Evolutionary conservation across 2,888 invertebrate genomes (phyloP), one percentile per base, ranked within the genome.

Genomic region (Chrysomela aeneicollis): DNA sequence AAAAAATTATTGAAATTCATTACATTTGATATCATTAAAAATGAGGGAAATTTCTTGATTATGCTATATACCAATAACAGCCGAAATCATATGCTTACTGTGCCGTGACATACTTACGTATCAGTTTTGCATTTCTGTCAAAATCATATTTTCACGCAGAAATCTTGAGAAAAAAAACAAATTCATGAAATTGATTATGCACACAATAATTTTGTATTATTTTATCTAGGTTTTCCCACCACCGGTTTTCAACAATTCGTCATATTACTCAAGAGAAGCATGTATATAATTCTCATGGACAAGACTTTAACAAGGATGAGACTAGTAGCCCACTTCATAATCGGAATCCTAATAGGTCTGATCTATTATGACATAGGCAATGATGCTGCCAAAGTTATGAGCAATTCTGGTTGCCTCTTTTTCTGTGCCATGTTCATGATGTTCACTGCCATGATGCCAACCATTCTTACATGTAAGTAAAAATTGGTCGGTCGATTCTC

Each of bases 371-470:
- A 94, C 76, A 95, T 95, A 73, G 97, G 97, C 4, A 90, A 93
- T 74, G 95, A 97, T 78, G 97, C 96, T 17, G 92, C 92, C 58
- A 95, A 97, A 84, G 95, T 95, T 21, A 93, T 92, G 87, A 97
- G 95, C 83, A 98, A 98, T 79, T 92, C 95, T 21, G 97, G 97
- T 50, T 97, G 95, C 83, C 89, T 98, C 74, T 98, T 98, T 86
- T 97, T 98, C 84, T 95, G 95, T 71, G 92, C 95, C 73, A 90
- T 98, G 84, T 98, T 98, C 83, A 92, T 97, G 73, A 97, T 97
- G 92, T 98, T 97, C 82, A 95, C 97, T 59, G 95, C 97, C 55
- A 94, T 98, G 92, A 98, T 98, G 97, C 97, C 97, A 70, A 98
- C 97, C 55, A 96, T 98, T 78, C 88, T 97, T 76, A 97, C 98